Percentiles rank a stretch among this genome's conserved stretches.
phyloP scores from a whole-genome alignment of 2,888 invertebrate genomes.

The Noctuana brunneofusca region DNA sequence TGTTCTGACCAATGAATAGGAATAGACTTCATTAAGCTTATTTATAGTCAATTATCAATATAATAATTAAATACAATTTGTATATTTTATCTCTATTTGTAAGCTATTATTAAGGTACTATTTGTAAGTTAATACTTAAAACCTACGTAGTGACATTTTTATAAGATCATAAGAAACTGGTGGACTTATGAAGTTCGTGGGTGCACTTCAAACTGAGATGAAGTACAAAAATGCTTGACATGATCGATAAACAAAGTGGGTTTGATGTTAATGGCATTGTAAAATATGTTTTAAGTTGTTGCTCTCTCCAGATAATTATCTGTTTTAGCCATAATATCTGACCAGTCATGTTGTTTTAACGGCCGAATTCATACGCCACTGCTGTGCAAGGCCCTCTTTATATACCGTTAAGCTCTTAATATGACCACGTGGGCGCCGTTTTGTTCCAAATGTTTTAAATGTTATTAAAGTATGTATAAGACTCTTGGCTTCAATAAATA shows the following conservation, averaged over 20 bases:
- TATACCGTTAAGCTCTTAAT: constrained; percentile 20
- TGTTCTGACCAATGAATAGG: no score
- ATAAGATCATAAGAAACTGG: constrained; percentile 16
- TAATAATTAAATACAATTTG: no score
- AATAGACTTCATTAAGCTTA: no score
- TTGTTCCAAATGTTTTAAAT: constrained; percentile 18
- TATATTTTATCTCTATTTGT: no score
- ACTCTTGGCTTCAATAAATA: neutral
- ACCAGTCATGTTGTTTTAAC: constrained; percentile 19
- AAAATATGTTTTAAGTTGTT: constrained; percentile 15
- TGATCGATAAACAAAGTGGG: constrained; percentile 48
- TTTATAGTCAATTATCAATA: no score
- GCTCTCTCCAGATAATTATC: constrained; percentile 21
- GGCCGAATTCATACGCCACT: constrained; percentile 2
- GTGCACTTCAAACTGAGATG: constrained; percentile 56
- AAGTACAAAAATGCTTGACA: constrained; percentile 46
- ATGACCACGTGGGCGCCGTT: constrained; percentile 9
- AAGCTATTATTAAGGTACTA: neutral
- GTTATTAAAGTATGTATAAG: constrained; percentile 1
- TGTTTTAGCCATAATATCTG: constrained; percentile 7
- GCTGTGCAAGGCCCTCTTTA: constrained; percentile 8
- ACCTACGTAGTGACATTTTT: neutral
- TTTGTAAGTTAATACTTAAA: neutral
- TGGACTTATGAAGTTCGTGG: constrained; percentile 45
- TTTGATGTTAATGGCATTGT: constrained; percentile 7